Evolutionary conservation across 2,113 vertebrate genomes (phyloP), one percentile per base, ranked within the genome.

Genomic region (Barnardius zonarius): DNA sequence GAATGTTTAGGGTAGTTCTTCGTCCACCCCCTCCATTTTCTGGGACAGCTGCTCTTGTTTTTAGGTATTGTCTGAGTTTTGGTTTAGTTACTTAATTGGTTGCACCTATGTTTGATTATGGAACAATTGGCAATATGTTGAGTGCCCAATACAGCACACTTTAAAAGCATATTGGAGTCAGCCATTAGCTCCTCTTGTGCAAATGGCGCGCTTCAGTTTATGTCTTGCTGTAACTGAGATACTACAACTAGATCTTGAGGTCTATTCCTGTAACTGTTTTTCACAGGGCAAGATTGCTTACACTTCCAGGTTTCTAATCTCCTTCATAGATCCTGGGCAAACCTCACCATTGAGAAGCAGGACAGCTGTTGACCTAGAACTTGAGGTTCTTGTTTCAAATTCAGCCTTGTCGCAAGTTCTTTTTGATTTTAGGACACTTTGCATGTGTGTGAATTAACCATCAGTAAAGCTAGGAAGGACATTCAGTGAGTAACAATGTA

Each of bases 311-410:
- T 92, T 92, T 94, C 63, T 88, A 67, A 94, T 17, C 49, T 12
- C 37, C 23, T 87, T 76, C 62, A 4, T n/a, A 74, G n/a, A 35
- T 85, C 78, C 49, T 31, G 73, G 64, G 63, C 49, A 87, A 27
- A 81, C 52, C 70, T 78, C 9, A 4, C 39, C 7, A 3, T 77
- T 88, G 64, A 72, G 64, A 81, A 92, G 51, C 64, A 88, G 92
- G 31, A 35, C 68, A 75, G 43, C 57, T 90, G 48, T 81, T 96
- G 64, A 90, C 90, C 83, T 95, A 55, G 68, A 86, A 84, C 61
- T n/a, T 52, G 61, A 64, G 28, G 43, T 75, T 78, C 35, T 78
- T 75, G 35, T 88, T 95, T 93, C 84, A 61, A 78, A 61, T 75
- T 70, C 69, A 67, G 20, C 35, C 22, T 84, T 51, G n/a, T 78